Percentiles rank a stretch among this genome's conserved stretches.
phyloP scores from a whole-genome alignment of 2,888 invertebrate species.

The Sesia bembeciformis region DNA sequence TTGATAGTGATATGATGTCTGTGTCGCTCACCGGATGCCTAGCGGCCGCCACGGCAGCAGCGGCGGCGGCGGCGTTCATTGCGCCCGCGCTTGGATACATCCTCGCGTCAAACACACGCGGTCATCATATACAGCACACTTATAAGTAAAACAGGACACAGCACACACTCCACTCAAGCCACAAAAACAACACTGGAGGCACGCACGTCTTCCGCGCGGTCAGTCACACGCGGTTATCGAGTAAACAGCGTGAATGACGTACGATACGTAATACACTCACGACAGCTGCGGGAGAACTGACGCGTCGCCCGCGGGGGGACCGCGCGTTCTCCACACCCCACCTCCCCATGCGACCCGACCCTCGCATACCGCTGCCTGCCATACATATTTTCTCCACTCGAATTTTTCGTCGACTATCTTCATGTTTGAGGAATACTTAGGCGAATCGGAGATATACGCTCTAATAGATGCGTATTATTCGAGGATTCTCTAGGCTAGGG shows the following conservation, averaged over 20 bases:
- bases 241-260: conserved; percentile 17
- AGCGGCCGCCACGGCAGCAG: conserved; percentile 88
- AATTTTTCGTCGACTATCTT: conserved; percentile 72
- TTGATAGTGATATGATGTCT: no score
- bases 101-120: conserved; percentile 72
- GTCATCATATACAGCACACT: conserved; percentile 53
- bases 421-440: conserved; percentile 71
- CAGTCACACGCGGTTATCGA: conserved; percentile 54
- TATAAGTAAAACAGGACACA: conserved; percentile 38
- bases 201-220: conserved; percentile 39
- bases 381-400: conserved; percentile 70
- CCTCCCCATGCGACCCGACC: conserved; percentile 31
- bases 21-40: conserved; percentile 85
- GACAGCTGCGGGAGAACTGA: conserved; percentile 51
- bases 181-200: conserved; percentile 45
- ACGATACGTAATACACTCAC: conserved; percentile 30
- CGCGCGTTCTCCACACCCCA: conserved; percentile 27
- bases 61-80: conserved; percentile 89
- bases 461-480: conserved; percentile 70
- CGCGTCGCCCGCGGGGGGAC: conserved; percentile 23
- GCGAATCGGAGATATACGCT: conserved; percentile 69
- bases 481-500: conserved; percentile 50
- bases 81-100: conserved; percentile 90
- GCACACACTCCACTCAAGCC: conserved; percentile 59
- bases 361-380: conserved; percentile 56